Conservation (phyloP, 2,797 vertebrate species). For the Hyperoplus lanceolatus region DNA sequence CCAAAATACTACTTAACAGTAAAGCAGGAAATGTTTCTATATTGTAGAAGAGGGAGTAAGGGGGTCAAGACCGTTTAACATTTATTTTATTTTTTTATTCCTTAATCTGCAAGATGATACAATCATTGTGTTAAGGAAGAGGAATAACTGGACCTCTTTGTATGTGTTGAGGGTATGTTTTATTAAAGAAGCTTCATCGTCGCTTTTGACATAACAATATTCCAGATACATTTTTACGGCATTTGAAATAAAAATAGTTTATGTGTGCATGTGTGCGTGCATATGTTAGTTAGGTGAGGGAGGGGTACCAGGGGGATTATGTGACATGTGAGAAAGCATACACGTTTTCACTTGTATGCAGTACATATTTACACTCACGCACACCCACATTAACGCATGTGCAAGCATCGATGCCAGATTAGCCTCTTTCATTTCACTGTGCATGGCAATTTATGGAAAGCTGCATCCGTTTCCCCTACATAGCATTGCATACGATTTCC, state of each 20-base stretch:
- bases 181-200: not conserved
- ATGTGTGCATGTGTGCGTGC: not conserved
- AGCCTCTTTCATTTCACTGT: constrained; percentile 47
- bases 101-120: not conserved
- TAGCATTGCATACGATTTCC: constrained; percentile 53
- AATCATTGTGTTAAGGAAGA: too few species aligned
- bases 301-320: constrained; percentile 6
- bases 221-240: not conserved
- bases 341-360: constrained; percentile 27
- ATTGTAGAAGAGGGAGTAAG: not conserved
- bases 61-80: not conserved
- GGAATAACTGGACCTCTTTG: not conserved
- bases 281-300: not conserved
- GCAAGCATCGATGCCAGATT: constrained; percentile 48
- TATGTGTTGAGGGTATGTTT: not conserved
- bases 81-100: not conserved
- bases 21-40: constrained; percentile 18
- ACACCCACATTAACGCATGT: constrained; percentile 35
- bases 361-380: constrained; percentile 25
- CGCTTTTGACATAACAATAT: constrained; percentile 3
- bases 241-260: not conserved
- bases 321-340: constrained; percentile 13
- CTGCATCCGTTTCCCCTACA: constrained; percentile 19
- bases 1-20: constrained; percentile 36
- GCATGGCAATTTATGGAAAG: constrained; percentile 38